Percentiles rank a stretch among this genome's conserved stretches.
Evolutionary conservation across 2,888 invertebrate genomes (phyloP).

Genomic region (Lasioglossum figueresi): DNA sequence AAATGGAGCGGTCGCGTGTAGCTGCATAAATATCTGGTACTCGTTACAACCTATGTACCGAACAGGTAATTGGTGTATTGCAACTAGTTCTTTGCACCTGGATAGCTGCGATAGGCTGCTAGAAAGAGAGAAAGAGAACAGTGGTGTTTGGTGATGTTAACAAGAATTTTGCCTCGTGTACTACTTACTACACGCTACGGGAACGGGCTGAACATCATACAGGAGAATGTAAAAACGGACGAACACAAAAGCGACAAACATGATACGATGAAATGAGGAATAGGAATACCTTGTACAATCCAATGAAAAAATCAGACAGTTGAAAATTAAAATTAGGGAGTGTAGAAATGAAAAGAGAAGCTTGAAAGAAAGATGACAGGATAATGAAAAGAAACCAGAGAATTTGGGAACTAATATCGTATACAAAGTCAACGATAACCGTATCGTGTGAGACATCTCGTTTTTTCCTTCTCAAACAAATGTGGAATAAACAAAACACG

Average conservation of each 20-base stretch:
- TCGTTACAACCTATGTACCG: slow-evolving; percentile 77
- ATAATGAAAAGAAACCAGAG: background rate
- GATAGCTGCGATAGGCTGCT: slow-evolving; percentile 84
- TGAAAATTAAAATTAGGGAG: background rate
- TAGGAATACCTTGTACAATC: slow-evolving; percentile 30
- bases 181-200: slow-evolving; percentile 83
- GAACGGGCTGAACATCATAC: slow-evolving; percentile 78
- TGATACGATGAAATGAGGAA: slow-evolving; percentile 28
- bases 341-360: background rate
- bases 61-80: slow-evolving; percentile 82
- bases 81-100: slow-evolving; percentile 82
- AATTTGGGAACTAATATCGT: slow-evolving; percentile 48
- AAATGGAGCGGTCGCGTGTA: slow-evolving; percentile 67
- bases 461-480: background rate
- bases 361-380: background rate
- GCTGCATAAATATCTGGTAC: slow-evolving; percentile 66
- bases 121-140: slow-evolving; percentile 84
- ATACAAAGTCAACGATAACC: slow-evolving; percentile 48
- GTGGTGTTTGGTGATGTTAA: slow-evolving; percentile 83
- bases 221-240: slow-evolving; percentile 73
- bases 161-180: slow-evolving; percentile 81
- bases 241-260: slow-evolving; percentile 83
- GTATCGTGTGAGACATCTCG: slow-evolving; percentile 38
- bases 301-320: slow-evolving; percentile 24
- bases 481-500: background rate